Percentiles rank a stretch among this genome's conserved stretches.
These are phyloP conservation scores for Galaxias olidus DNA, from an alignment of 2,797 vertebrate genomes.

Conservation along the genomic window DNA sequence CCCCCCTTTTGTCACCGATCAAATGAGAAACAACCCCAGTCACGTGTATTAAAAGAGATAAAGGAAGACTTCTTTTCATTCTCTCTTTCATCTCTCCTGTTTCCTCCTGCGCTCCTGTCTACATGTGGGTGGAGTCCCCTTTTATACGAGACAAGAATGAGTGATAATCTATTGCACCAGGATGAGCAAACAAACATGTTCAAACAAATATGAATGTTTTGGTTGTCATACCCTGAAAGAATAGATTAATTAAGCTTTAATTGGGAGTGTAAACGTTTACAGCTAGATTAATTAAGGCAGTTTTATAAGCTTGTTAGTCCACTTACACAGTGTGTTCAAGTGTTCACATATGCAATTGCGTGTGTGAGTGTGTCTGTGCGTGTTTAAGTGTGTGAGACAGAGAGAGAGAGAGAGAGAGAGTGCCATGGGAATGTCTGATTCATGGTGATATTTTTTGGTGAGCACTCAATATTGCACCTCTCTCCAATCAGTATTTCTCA, in stretches of 20 bases:
- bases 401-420: slow-evolving; percentile 22
- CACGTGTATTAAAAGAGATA: background rate
- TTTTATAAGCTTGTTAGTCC: too few species aligned
- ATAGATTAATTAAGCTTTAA: slow-evolving; percentile 3
- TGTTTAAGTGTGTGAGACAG: background rate
- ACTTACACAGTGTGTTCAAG: background rate
- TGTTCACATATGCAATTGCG: background rate
- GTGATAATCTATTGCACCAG: too few species aligned
- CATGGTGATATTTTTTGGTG: slow-evolving; percentile 21
- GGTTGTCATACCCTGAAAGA: background rate
- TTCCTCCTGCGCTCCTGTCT: too few species aligned
- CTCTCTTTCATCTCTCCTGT: too few species aligned
- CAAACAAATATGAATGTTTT: background rate
- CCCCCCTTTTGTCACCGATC: slow-evolving; percentile 24
- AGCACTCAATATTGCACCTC: slow-evolving; percentile 35
- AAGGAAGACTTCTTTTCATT: too few species aligned
- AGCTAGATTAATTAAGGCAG: slow-evolving; percentile 12
- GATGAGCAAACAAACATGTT: background rate
- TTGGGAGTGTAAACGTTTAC: background rate
- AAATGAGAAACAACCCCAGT: slow-evolving; percentile 4
- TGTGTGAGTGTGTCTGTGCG: slow-evolving; percentile 10
- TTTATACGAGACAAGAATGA: too few species aligned
- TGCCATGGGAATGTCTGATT: slow-evolving; percentile 42
- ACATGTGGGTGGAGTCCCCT: too few species aligned
- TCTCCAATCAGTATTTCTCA: slow-evolving; percentile 56